These are phyloP conservation scores for Hyperopisus bebe DNA, from an alignment of 2,113 vertebrate genomes.

Conservation along the genomic window DNA sequence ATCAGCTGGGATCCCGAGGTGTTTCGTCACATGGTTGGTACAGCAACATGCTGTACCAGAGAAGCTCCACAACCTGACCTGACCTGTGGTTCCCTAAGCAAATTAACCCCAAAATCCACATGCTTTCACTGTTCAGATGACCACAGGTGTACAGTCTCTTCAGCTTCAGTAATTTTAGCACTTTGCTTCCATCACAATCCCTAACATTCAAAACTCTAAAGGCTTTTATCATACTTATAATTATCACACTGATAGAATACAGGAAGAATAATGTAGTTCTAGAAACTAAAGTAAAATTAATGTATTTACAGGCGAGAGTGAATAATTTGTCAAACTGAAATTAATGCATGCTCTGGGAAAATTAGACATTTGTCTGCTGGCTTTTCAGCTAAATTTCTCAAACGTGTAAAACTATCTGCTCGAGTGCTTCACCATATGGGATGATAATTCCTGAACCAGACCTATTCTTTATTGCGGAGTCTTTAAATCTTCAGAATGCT, in stretches of 20 bases:
- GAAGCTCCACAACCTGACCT: neutral
- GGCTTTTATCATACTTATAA: neutral
- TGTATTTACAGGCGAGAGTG: neutral
- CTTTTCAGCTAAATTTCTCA: constrained; percentile 2
- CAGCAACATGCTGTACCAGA: neutral
- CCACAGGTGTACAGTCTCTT: neutral
- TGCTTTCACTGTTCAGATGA: neutral
- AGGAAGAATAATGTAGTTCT: neutral
- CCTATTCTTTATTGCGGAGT: neutral
- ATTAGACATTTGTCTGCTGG: neutral
- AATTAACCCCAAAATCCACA: neutral
- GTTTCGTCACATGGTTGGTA: neutral
- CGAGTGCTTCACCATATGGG: neutral
- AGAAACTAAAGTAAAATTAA: neutral
- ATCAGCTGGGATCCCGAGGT: neutral
- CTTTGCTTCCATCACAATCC: neutral
- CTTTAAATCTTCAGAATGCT: neutral
- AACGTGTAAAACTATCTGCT: neutral
- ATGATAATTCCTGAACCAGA: neutral
- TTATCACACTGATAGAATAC: neutral
- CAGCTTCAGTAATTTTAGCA: neutral
- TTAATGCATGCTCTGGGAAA: neutral
- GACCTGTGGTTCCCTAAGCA: neutral
- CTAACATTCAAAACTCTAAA: neutral
- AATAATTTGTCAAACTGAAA: neutral